Conservation (phyloP, 2,797 vertebrate species). For the Myotis vivesi region DNA sequence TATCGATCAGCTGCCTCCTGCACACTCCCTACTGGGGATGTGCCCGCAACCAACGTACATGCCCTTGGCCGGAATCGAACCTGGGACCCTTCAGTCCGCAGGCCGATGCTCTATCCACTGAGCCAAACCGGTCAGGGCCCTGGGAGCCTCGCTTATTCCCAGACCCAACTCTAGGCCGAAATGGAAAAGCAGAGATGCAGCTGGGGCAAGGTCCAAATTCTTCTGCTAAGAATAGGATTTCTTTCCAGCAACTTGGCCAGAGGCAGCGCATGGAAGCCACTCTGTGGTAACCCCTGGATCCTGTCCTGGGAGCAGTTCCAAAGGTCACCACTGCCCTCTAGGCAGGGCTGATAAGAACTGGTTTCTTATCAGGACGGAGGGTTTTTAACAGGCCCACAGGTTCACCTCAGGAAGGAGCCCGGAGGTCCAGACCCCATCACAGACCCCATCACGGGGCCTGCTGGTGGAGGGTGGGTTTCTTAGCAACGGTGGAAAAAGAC, state of each 20-base stretch:
- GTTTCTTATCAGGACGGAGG: not conserved
- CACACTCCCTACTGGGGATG: too few relatives aligned
- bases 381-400: not conserved
- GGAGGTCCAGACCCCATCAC: not conserved
- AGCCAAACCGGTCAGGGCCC: too few relatives aligned
- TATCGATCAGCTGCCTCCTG: too few relatives aligned
- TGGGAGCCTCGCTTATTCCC: not conserved
- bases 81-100: too few relatives aligned
- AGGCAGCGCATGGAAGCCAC: not conserved
- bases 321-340: not conserved
- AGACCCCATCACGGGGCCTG: not conserved
- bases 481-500: rapidly evolving
- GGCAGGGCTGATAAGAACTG: not conserved
- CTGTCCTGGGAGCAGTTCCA: not conserved
- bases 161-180: not conserved
- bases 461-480: not conserved
- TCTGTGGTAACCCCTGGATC: not conserved
- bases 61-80: too few relatives aligned
- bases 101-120: too few relatives aligned
- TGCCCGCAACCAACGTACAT: too few relatives aligned
- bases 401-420: not conserved
- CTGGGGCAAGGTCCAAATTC: not conserved
- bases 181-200: not conserved
- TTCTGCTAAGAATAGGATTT: not conserved
- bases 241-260: not conserved